These are phyloP conservation scores for Nephrotoma guestfalica DNA, from an alignment of 2,888 invertebrate species.

Conservation along the genomic window DNA sequence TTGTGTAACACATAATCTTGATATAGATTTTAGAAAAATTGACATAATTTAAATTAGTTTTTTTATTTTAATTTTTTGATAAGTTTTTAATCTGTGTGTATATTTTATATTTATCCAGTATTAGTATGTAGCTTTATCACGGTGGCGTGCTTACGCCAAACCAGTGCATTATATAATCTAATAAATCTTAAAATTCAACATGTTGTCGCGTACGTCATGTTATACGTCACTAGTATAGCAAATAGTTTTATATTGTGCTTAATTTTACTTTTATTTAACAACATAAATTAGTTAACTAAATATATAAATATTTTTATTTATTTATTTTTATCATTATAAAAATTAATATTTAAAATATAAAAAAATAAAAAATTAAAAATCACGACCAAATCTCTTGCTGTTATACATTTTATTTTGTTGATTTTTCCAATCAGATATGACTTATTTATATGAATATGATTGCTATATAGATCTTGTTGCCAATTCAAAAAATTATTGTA, in stretches of 20 bases:
- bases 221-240: not conserved
- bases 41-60: not conserved
- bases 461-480: not conserved
- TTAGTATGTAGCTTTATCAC: not conserved
- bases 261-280: not conserved
- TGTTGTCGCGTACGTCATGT: not conserved
- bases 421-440: not conserved
- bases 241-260: not conserved
- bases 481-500: not conserved
- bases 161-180: not conserved
- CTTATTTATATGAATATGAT: not conserved
- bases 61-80: not conserved
- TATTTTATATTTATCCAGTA: not conserved
- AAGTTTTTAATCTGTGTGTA: not conserved
- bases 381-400: not conserved
- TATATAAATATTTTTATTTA: not conserved
- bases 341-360: not conserved
- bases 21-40: not conserved
- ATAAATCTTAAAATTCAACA: not conserved
- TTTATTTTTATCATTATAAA: not conserved
- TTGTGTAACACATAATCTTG: not conserved
- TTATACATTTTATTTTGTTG: not conserved
- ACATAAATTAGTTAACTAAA: not conserved
- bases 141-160: not conserved
- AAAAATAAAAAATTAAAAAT: no score